Evolutionary conservation across 1,140 invertebrate genomes (phyloP).

Genomic region (Cotesia vestalis): DNA sequence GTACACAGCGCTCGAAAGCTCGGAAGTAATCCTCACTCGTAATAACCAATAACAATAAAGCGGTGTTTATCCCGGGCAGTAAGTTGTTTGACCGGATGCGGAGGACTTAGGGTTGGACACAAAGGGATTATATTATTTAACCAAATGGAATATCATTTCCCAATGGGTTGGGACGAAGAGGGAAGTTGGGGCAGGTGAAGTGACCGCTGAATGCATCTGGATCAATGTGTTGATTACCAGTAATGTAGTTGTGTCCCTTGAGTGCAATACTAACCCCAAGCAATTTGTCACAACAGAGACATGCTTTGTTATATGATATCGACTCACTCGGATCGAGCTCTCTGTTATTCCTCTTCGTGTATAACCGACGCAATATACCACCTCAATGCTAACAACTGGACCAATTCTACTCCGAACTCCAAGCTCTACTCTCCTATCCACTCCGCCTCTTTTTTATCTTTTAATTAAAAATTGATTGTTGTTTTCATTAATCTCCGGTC

Average conservation of each 20-base stretch:
- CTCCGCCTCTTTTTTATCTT: too few species aligned
- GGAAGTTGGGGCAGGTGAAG: slow-evolving; percentile 37
- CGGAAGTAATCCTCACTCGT: not conserved
- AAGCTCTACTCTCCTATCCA: too few species aligned
- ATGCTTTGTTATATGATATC: slow-evolving; percentile 29
- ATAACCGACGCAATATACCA: not conserved
- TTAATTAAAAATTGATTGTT: too few species aligned
- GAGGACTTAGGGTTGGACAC: slow-evolving; percentile 6
- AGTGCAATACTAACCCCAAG: slow-evolving; percentile 48
- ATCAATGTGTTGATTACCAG: slow-evolving; percentile 56
- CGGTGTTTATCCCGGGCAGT: not conserved
- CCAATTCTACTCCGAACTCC: too few species aligned
- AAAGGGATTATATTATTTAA: slow-evolving; percentile 4
- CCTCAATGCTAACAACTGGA: too few species aligned
- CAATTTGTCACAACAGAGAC: slow-evolving; percentile 37
- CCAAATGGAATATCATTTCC: slow-evolving; percentile 4
- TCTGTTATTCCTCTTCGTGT: not conserved
- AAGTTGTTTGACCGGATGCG: not conserved
- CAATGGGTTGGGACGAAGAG: not conserved
- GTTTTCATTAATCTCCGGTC: too few species aligned
- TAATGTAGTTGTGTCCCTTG: slow-evolving; percentile 54
- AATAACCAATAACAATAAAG: not conserved
- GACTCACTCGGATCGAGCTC: not conserved
- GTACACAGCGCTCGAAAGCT: too few species aligned
- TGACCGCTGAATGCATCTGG: slow-evolving; percentile 48